These are phyloP conservation scores for Athene noctua DNA, from an alignment of 2,113 vertebrate genomes.

Conservation along the genomic window DNA sequence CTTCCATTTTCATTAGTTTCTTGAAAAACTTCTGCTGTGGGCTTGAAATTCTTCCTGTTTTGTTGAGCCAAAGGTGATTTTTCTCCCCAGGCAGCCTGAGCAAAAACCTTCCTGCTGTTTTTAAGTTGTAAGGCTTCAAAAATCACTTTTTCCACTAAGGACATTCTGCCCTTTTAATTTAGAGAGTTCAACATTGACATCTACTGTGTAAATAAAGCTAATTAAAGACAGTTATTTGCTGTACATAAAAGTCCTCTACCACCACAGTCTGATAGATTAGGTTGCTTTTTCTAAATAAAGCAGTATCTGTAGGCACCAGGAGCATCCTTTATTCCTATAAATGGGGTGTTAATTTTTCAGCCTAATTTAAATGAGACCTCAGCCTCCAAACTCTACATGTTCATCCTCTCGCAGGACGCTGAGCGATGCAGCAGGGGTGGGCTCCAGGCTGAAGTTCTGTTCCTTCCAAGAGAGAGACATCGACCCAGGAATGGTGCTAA, in stretches of 20 bases:
- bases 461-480: neutral
- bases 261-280: neutral
- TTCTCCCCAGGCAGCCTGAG: neutral
- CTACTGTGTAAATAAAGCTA: neutral
- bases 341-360: neutral
- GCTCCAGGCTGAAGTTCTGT: neutral
- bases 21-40: constrained; percentile 26
- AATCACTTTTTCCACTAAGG: neutral
- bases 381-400: neutral
- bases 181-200: neutral
- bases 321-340: neutral
- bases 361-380: neutral
- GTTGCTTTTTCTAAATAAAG: neutral
- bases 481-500: neutral
- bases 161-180: neutral
- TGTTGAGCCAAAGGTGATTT: constrained; percentile 37
- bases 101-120: neutral
- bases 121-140: neutral
- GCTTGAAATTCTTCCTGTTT: neutral
- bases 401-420: neutral
- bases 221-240: neutral
- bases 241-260: neutral
- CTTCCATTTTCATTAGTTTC: constrained; percentile 25
- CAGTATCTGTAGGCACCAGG: neutral
- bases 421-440: neutral